Base-by-base conservation (phyloP, 2,797 vertebrate species). In the Falco cherrug region DNA sequence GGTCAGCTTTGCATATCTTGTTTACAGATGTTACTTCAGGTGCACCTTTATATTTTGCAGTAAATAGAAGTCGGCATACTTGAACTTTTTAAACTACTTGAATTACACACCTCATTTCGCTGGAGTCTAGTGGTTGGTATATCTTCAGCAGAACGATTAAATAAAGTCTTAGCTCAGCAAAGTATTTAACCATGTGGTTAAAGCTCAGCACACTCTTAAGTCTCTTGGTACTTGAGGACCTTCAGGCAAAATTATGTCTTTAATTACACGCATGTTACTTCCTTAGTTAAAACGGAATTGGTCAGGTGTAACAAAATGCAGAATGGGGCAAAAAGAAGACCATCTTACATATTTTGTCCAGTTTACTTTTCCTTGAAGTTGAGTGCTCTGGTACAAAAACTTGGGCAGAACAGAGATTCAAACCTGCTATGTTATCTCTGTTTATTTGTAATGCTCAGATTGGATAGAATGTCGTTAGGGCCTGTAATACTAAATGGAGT, bases 401-500 rank as follows among this genome's bases (percentile, higher is more conserved):
- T 16, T 2, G 31, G 16, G 45, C 39, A 57, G 78, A n/a, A 35
- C 22, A 24, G 13, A 31, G 35, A 15, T 13, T 37, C 45, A 17
- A 16, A 10, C 24, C 56, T 15, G 24, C 3, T 26, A 2, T 0
- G 35, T 20, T 29, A 0, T 3, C 19, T 29, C 48, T 60, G 19
- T 11, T 41, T 20, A 3, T 35, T 47, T 35, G 33, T 28, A 10
- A 6, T 19, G 3, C 22, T 65, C 51, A 24, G 22, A 3, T 4
- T 7, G 54, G 22, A 6, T 37, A 45, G 41, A 43, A 35, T 4
- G 16, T 15, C 7, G 7, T 8, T 48, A 11, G 8, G 20, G 11
- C 19, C 56, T 43, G 53, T 54, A 45, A 25, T 20, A 10, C 39
- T 24, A 16, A 59, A 37, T 29, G 83, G 35, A 12, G 24, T 20